phyloP scores from a whole-genome alignment of 2,888 invertebrate species.

The Germaria angustata region DNA sequence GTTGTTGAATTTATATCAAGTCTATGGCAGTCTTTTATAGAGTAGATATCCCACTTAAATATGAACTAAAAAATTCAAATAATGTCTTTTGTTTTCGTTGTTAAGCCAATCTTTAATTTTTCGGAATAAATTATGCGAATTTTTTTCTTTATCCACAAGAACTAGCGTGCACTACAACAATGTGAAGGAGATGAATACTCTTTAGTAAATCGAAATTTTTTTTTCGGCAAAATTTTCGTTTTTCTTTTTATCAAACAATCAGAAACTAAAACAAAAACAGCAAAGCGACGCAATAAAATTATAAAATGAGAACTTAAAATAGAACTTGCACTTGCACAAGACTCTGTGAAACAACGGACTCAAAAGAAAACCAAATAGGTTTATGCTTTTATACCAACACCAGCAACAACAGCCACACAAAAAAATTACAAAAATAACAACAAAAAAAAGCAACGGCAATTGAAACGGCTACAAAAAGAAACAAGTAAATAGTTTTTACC shows the following conservation, averaged over 20 bases:
- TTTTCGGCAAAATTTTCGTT: background rate
- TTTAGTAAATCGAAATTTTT: background rate
- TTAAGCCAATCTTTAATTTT: conserved; percentile 58
- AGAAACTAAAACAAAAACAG: background rate
- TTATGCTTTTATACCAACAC: conserved; percentile 79
- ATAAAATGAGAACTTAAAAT: conserved; percentile 28
- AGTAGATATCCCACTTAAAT: conserved; percentile 3
- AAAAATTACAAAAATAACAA: background rate
- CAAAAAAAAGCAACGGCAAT: conserved; percentile 15
- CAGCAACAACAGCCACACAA: conserved; percentile 43
- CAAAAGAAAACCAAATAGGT: conserved; percentile 79
- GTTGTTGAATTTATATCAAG: background rate
- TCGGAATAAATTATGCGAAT: background rate
- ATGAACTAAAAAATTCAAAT: background rate
- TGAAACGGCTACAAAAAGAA: conserved; percentile 2
- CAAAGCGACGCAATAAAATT: background rate
- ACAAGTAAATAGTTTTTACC: conserved; percentile 4
- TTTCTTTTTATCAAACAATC: conserved; percentile 13
- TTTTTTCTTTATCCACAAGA: conserved; percentile 8
- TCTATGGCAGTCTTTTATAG: conserved; percentile 35
- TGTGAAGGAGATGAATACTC: too few species aligned
- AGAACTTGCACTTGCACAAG: conserved; percentile 78
- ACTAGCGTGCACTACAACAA: conserved; percentile 21
- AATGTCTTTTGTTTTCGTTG: conserved; percentile 33
- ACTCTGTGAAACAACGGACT: conserved; percentile 80